Percentiles rank a stretch among this genome's conserved stretches.
Conservation (phyloP, 1,140 invertebrate genomes). For the Nilaparvata lugens region DNA sequence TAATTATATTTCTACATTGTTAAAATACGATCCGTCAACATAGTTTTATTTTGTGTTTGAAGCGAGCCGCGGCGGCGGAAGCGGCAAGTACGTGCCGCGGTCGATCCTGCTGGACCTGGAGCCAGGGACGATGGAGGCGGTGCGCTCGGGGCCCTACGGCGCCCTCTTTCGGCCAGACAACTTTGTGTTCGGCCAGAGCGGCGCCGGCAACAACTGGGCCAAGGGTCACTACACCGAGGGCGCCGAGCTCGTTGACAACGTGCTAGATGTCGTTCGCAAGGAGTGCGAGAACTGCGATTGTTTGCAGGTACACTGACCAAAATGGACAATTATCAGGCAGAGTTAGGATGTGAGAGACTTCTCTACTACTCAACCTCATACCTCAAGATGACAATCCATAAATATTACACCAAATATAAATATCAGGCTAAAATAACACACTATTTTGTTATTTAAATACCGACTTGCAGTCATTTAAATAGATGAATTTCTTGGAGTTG, state of each 20-base stretch:
- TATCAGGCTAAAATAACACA: too few species aligned
- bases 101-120: slow-evolving; percentile 68
- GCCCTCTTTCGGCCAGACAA: slow-evolving; percentile 66
- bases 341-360: too few species aligned
- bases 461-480: too few species aligned
- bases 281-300: slow-evolving; percentile 65
- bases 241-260: slow-evolving; percentile 65
- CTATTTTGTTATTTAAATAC: too few species aligned
- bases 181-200: slow-evolving; percentile 57
- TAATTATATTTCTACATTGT: too few species aligned
- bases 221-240: slow-evolving; percentile 73
- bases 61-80: slow-evolving; percentile 10
- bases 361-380: too few species aligned
- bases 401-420: too few species aligned
- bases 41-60: neutral
- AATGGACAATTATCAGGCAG: too few species aligned
- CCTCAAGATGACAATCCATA: too few species aligned
- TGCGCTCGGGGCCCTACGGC: slow-evolving; percentile 58
- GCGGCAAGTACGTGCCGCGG: slow-evolving; percentile 66
- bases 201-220: slow-evolving; percentile 63
- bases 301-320: slow-evolving; percentile 52
- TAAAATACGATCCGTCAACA: neutral
- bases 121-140: slow-evolving; percentile 65
- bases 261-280: slow-evolving; percentile 68
- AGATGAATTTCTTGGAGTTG: too few species aligned